Conservation (phyloP, 2,797 vertebrate genomes). For the Gymnocypris eckloni region DNA sequence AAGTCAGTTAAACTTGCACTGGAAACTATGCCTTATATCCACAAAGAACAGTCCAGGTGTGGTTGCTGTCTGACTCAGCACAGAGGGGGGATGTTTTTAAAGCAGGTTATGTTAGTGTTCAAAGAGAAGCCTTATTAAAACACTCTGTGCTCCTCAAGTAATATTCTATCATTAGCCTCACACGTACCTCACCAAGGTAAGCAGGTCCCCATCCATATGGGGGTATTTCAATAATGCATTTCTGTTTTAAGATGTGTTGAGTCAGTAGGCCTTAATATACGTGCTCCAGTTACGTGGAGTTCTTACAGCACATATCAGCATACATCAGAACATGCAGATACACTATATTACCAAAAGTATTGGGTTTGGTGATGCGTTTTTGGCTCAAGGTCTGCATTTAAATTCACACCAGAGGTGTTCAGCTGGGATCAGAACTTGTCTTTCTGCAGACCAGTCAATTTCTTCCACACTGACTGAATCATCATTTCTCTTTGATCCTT, state of each 20-base stretch:
- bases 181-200: neutral
- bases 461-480: no score
- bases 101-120: constrained; percentile 7
- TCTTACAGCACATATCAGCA: neutral
- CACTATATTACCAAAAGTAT: no score
- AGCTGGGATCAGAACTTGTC: no score
- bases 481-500: no score
- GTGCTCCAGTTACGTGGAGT: neutral
- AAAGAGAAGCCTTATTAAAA: constrained; percentile 48
- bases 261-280: neutral
- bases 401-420: no score
- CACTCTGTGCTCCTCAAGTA: constrained; percentile 50
- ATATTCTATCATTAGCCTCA: constrained; percentile 46
- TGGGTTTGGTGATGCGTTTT: no score
- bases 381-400: no score
- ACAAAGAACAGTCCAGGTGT: neutral
- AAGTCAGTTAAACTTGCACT: constrained; percentile 1
- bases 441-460: no score
- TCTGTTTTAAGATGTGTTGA: neutral
- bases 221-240: neutral
- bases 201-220: no score
- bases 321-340: neutral
- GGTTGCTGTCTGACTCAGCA: constrained; percentile 15
- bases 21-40: constrained; percentile 9
- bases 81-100: constrained; percentile 1